Evolutionary conservation across 1,140 invertebrate species (phyloP), one percentile per base, ranked within the genome.

Genomic region (Sycobia sp.): DNA sequence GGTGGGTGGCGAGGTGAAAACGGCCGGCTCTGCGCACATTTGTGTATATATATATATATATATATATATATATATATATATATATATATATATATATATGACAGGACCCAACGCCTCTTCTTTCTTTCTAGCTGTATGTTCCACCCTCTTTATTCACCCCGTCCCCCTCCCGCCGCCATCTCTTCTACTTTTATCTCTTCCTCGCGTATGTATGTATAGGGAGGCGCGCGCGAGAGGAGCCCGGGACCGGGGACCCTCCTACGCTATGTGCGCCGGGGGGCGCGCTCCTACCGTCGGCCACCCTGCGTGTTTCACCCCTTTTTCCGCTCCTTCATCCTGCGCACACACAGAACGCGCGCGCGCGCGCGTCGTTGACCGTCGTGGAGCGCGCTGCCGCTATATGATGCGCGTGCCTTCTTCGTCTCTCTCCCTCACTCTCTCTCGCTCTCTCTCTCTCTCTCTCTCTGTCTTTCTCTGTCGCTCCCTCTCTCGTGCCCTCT

Each of bases 291-390:
- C 43, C 41, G 54, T 20, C 39, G 58, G 66, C n/a, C n/a, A n/a
- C n/a, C n/a, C n/a, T n/a, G n/a, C n/a, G n/a, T n/a, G n/a, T n/a
- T 68, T 68, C 63, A 72, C 72, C 70, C 72, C 61, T 72, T 65
- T n/a, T 58, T 32, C 62, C 66, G 62, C 66, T 67, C 67, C 62
- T 56, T 38, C 67, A 55, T 65, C 50, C 65, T 66, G 62, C 61
- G n/a, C n/a, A n/a, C n/a, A n/a, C n/a, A n/a, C n/a, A n/a, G n/a
- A n/a, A n/a, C n/a, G n/a, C n/a, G n/a, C n/a, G n/a, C n/a, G n/a
- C n/a, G n/a, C n/a, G 72, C 70, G 72, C 70, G 64, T 63, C 55
- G 66, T 54, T 72, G 71, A 68, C 65, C 65, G 64, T 57, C 61
- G n/a, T n/a, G n/a, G 46, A 67, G 49, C 53, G 51, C 22, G n/a